Conservation (phyloP, 2,113 vertebrate genomes). For the Leptobrachium ailaonicum region DNA sequence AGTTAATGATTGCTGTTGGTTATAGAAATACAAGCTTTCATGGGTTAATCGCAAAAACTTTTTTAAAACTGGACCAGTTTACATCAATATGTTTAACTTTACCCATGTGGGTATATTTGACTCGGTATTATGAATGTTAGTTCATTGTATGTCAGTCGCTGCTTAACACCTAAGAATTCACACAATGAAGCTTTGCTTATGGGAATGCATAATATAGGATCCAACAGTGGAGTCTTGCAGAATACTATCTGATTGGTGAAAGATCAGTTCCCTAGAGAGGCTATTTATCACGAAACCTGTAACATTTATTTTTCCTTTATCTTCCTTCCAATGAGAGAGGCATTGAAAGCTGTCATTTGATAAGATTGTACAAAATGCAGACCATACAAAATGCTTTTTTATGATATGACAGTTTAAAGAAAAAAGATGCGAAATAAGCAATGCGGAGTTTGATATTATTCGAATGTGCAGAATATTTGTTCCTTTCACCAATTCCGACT, state of each 20-base stretch:
- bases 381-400: background rate
- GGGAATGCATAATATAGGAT: background rate
- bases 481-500: background rate
- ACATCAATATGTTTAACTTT: too few relatives aligned
- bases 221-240: constrained; percentile 25
- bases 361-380: constrained; percentile 44
- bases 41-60: too few relatives aligned
- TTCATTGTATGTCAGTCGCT: too few relatives aligned
- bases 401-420: background rate
- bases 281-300: constrained; percentile 58
- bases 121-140: too few relatives aligned
- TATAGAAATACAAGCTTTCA: too few relatives aligned
- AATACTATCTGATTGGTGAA: constrained; percentile 69
- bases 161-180: too few relatives aligned
- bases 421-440: constrained; percentile 8
- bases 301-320: constrained; percentile 56
- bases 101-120: too few relatives aligned
- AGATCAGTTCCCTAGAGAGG: constrained; percentile 61
- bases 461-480: background rate
- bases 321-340: constrained; percentile 33
- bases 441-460: background rate
- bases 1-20: too few relatives aligned
- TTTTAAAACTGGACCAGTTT: too few relatives aligned
- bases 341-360: constrained; percentile 52
- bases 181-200: background rate